Base-by-base conservation (phyloP, 2,797 vertebrate genomes). In the Sebastes matsubarae region DNA sequence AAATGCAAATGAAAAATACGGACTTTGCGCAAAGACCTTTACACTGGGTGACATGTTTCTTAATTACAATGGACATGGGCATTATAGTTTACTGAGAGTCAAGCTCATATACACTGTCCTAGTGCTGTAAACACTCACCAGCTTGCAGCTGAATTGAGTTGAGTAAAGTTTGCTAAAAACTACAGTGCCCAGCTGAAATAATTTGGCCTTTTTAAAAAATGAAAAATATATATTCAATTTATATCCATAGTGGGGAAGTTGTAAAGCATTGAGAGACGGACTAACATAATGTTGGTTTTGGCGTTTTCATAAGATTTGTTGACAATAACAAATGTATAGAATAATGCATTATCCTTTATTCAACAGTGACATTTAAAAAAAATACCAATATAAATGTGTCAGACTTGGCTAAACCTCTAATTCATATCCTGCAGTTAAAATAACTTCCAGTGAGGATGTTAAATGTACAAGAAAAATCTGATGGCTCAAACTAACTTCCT, bases 351-450 rank as follows among this genome's bases (percentile, higher is more conserved):
- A 74, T 52, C 11, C 76, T 83, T 81, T 70, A 79, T 60, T 74
- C 3, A 66, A 64, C 32, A 8, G 46, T 78, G 72, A 68, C 50
- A 69, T 75, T 71, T 71, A 77, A 11, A 66, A 36, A 38, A 38
- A 73, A 82, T 54, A 32, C 1, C 64, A 75, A 50, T 61, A 80
- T 79, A 73, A 87, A 78, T 50, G 36, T 82, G 71, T 76, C 58
- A 72, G 42, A n/a, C 55, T 69, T 77, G 11, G 32, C 16, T 80
- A 79, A 69, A 77, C n/a, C 60, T 75, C 32, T 68, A 66, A 85
- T 78, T 77, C 65, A 73, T 36, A 46, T n/a, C 55, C 5, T 8
- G 11, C 38, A 59, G 60, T 82, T 18, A 22, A 58, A 68, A 46
- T 3, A 55, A 79, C 55, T 13, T 69, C 73, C 32, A 64, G 11